phyloP scores from a whole-genome alignment of 1,140 invertebrate species.

The Protaetia brevitarsis region DNA sequence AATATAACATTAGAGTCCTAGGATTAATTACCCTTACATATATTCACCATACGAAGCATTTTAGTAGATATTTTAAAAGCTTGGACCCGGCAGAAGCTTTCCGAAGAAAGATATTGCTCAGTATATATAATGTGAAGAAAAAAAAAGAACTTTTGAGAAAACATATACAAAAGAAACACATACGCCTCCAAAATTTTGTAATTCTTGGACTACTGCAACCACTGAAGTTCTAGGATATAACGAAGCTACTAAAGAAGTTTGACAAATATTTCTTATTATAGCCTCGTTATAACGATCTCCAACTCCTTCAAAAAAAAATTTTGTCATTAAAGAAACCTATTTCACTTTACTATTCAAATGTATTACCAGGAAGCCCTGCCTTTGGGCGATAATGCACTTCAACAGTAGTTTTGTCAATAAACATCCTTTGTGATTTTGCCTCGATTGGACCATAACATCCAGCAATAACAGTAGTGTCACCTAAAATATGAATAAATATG shows the following conservation, averaged over 20 bases:
- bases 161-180: too few relatives aligned
- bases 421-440: conserved; percentile 71
- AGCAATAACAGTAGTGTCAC: conserved; percentile 71
- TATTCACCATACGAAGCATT: too few relatives aligned
- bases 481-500: conserved; percentile 60
- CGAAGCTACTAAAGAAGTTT: conserved; percentile 64
- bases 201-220: conserved; percentile 77
- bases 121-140: too few relatives aligned
- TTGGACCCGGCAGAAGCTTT: too few relatives aligned
- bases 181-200: conserved; percentile 81
- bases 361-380: conserved; percentile 66
- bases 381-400: conserved; percentile 77
- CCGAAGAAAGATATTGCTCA: too few relatives aligned
- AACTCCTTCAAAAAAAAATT: conserved; percentile 56
- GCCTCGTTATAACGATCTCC: conserved; percentile 71
- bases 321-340: too few relatives aligned
- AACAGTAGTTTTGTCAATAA: conserved; percentile 72
- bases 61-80: too few relatives aligned
- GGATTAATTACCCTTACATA: too few relatives aligned
- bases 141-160: conserved; percentile 41
- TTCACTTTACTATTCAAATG: conserved; percentile 35
- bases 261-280: conserved; percentile 71
- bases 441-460: conserved; percentile 83
- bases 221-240: conserved; percentile 77
- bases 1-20: too few relatives aligned